Base-by-base conservation (phyloP, 1,140 invertebrate genomes). In the Amphibalanus amphitrite region DNA sequence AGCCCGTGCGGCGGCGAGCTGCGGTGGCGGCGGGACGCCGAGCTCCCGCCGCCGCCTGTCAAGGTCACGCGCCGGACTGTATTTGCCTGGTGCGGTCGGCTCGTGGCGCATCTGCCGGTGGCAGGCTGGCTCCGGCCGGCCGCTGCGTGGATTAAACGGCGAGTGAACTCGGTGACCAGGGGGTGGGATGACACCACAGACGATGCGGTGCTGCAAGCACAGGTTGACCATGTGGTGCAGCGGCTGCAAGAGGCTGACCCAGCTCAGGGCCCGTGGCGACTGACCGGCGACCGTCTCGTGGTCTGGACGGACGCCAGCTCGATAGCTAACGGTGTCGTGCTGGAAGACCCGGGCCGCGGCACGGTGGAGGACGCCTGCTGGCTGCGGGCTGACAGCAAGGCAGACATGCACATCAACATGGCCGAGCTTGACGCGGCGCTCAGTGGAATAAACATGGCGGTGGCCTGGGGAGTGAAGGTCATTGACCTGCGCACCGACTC, bases 401-500 rank as follows among this genome's bases (percentile, higher is more conserved):
- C 64, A 6, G 47, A 29, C 23, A 23, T 28, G 29, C 1, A 70
- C 72, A 72, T 72, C 29, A 72, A 70, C 38, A 72, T 72, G 72
- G 72, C 72, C 23, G 72, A 72, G 69, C 47, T 72, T 20, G 69
- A 72, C 28, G 69, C 68, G 29, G 72, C 70, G n/a, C 67, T 72
- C 23, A 69, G 33, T 30, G 69, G 69, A 1, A 26, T 72, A 28
- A 72, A 72, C n/a, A 30, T 72, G 59, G 33, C 68, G 17, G 30
- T 72, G 30, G 67, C 69, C 8, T 72, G 72, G 72, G 10, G 29
- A 1, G 30, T 70, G 20, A 69, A 29, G 33, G 59, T 33, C 33
- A 70, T 72, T 3, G 72, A 72, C 26, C n/a, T 70, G 29, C n/a
- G 69, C 33, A 72, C 71, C n/a, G 71, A 72, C 40, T 72, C 71